A percentile compares a stretch with the other conserved stretches of the same genome.
phyloP scores from a whole-genome alignment of 1,140 invertebrate species.

The Microplitis demolitor region DNA sequence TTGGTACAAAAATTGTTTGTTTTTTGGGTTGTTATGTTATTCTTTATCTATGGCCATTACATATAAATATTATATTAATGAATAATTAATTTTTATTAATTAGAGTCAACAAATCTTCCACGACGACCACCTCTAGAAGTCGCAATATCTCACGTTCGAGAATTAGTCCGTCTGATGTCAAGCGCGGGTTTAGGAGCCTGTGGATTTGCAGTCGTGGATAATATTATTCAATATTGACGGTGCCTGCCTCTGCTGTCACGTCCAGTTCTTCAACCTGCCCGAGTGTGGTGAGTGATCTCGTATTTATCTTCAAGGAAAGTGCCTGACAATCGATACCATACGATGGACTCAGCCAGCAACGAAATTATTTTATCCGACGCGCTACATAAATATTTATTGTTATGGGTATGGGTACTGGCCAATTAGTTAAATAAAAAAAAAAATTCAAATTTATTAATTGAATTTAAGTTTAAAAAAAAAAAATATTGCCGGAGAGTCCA shows the following conservation, averaged over 20 bases:
- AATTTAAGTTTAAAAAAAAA: no score
- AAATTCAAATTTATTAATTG: no score
- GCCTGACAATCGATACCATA: constrained; percentile 46
- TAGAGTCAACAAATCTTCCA: constrained; percentile 88
- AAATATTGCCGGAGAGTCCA: no score
- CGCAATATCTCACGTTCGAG: constrained; percentile 85
- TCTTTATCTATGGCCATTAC: constrained; percentile 3
- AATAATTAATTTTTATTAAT: constrained; percentile 11
- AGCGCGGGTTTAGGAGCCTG: constrained; percentile 87
- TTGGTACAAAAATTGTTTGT: no score
- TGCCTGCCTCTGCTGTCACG: constrained; percentile 58
- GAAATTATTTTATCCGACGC: constrained; percentile 40
- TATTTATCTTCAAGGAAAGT: constrained; percentile 45
- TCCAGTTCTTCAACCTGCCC: constrained; percentile 55
- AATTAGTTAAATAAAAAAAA: not conserved
- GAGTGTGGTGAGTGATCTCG: constrained; percentile 55
- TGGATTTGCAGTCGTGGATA: constrained; percentile 86
- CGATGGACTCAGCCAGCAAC: constrained; percentile 46
- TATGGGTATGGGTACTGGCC: not conserved
- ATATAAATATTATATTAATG: not conserved
- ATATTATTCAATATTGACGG: constrained; percentile 70
- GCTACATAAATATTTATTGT: constrained; percentile 19
- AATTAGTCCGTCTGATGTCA: constrained; percentile 88
- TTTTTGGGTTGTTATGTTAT: not conserved
- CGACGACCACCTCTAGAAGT: constrained; percentile 90